Evolutionary conservation across 2,113 vertebrate species (phyloP), one percentile per base, ranked within the genome.

Genomic region (Pollimyrus isidori): DNA sequence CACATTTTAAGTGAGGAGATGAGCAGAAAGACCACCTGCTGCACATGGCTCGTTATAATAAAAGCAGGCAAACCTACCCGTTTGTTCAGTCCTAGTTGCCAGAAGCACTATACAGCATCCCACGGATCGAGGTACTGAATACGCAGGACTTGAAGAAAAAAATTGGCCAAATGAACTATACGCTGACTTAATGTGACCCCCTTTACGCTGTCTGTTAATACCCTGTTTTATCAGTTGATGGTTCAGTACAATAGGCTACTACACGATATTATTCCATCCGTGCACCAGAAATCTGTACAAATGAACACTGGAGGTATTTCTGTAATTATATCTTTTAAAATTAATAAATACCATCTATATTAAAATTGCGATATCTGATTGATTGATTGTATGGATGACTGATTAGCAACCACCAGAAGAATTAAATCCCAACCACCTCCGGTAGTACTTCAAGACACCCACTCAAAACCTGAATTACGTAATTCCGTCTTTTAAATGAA

Each of bases 401-500:
- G 73, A 80, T 80, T 80, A 42, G 73, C 30, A 6, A 80, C 73
- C 15, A 42, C 73, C 35, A 80, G 42, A 80, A 80, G 13, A 35
- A 80, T 80, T 11, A 42, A 80, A 39, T 42, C 73, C 35, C 30
- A 39, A 42, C 73, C 73, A 39, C 73, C 17, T 35, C 65, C 13
- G 9, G 15, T 82, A 42, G 30, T 82, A 50, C 49, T 53, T 53
- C 85, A 39, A 86, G 45, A 84, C 85, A 35, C 85, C 85, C 85
- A 86, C 85, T 52, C 46, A 30, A 7, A 50, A 52, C 85, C 23
- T 21, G 26, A 86, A 48, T 86, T 86, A 86, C 85, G 85, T 53
- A 86, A 86, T 52, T n/a, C 85, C 26, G 26, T 82, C 76, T 82
- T 84, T 84, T 45, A 84, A 84, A 84, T 48, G 39, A 39, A 45